A percentile compares a stretch with the other conserved stretches of the same genome.
Conservation (phyloP, 2,797 vertebrate genomes). For the Leptoclinus maculatus region DNA sequence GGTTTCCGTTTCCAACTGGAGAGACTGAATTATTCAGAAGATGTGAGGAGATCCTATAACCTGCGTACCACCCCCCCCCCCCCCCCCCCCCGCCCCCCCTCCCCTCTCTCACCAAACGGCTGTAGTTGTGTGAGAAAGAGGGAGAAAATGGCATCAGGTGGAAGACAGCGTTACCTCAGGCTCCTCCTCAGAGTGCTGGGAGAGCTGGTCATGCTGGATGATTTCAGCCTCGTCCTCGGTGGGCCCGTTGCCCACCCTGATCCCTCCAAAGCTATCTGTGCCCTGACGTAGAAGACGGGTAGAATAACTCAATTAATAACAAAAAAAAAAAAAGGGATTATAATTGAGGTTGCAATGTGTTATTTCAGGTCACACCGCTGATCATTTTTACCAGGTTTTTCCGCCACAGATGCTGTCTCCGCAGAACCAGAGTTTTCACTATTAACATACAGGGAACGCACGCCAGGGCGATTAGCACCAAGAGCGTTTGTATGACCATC, state of each 20-base stretch:
- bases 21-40: constrained; percentile 73
- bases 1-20: constrained; percentile 44
- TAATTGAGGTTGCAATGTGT: background rate
- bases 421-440: constrained; percentile 92
- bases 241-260: constrained; percentile 96
- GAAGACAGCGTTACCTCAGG: constrained; percentile 88
- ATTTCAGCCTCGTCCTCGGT: constrained; percentile 98
- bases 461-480: constrained; percentile 91
- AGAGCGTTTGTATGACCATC: constrained; percentile 89
- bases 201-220: constrained; percentile 97
- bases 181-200: constrained; percentile 92
- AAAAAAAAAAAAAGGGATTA: background rate
- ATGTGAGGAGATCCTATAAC: constrained; percentile 41
- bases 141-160: background rate
- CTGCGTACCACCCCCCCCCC: background rate
- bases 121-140: background rate
- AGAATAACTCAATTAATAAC: background rate
- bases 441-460: constrained; percentile 97
- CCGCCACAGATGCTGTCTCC: constrained; percentile 89
- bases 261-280: constrained; percentile 95
- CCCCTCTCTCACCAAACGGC: constrained; percentile 16
- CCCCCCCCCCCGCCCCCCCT: background rate
- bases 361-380: background rate
- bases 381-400: constrained; percentile 87
- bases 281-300: constrained; percentile 80